phyloP scores from a whole-genome alignment of 2,113 vertebrate species.

The Rhadina sibilatrix region DNA sequence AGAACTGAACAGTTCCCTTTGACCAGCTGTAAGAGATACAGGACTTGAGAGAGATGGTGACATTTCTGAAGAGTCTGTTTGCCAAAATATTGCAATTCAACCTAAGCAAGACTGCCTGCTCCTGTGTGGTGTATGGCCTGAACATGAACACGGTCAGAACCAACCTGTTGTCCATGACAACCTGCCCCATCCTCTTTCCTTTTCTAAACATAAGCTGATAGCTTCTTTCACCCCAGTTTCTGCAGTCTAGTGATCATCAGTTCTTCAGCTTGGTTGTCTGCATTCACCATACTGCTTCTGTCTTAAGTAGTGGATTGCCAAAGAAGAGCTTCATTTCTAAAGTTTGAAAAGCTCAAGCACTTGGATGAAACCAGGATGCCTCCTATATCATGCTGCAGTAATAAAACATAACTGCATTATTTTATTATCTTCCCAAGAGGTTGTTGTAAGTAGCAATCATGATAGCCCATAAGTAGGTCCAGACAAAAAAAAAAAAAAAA shows the following conservation, averaged over 20 bases:
- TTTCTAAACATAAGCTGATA: not conserved
- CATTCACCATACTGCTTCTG: not conserved
- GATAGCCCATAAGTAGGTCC: not conserved
- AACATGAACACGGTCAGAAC: not conserved
- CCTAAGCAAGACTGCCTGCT: not conserved
- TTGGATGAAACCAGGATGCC: not conserved
- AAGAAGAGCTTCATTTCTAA: not conserved
- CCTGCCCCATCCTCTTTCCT: not conserved
- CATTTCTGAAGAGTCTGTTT: not conserved
- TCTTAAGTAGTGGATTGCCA: not conserved
- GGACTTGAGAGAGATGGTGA: not conserved
- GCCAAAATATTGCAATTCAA: not conserved
- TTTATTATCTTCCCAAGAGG: not conserved
- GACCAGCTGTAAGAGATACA: not conserved
- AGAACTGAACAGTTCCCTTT: not conserved
- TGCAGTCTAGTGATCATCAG: not conserved
- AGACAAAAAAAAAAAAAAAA: not conserved
- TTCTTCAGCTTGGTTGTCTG: not conserved
- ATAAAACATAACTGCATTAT: not conserved
- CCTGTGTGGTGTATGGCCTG: not conserved
- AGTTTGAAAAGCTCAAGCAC: not conserved
- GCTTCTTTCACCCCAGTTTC: not conserved
- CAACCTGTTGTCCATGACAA: rapidly evolving
- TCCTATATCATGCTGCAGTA: not conserved
- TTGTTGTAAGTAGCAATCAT: not conserved